A percentile compares a stretch with the other conserved stretches of the same genome.
Conservation (phyloP, 2,888 invertebrate genomes). For the Drosophila incognita region DNA sequence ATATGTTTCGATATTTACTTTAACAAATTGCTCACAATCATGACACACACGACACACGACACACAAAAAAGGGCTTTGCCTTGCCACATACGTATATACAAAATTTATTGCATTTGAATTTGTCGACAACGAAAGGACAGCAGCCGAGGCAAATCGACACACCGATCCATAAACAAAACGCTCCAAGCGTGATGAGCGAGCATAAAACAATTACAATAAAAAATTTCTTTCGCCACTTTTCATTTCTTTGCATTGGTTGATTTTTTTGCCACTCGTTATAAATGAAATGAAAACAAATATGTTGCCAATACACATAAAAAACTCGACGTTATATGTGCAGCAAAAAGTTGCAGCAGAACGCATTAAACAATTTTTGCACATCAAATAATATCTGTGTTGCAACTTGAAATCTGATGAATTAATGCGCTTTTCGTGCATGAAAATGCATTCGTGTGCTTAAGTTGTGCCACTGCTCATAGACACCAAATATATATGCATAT, state of each 20-base stretch:
- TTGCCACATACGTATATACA: conserved; percentile 17
- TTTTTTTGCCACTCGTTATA: conserved; percentile 43
- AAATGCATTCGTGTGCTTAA: conserved; percentile 50
- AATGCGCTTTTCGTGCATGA: conserved; percentile 37
- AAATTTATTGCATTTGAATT: conserved; percentile 75
- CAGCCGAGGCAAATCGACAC: conserved; percentile 34
- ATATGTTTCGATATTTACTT: conserved; percentile 67
- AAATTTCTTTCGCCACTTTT: conserved; percentile 22
- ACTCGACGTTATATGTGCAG: conserved; percentile 10
- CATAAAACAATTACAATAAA: conserved; percentile 75
- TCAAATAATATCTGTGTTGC: conserved; percentile 4
- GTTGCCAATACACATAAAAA: conserved; percentile 42
- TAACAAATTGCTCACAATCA: conserved; percentile 78
- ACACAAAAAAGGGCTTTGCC: conserved; percentile 9
- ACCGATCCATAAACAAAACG: conserved; percentile 58
- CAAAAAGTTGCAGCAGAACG: conserved; percentile 6
- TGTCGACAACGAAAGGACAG: conserved; percentile 51
- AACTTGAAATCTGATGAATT: conserved; percentile 48
- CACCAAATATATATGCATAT: neutral
- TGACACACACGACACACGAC: conserved; percentile 25
- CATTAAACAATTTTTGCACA: conserved; percentile 2
- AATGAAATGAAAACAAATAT: conserved; percentile 77
- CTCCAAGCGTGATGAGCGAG: conserved; percentile 55
- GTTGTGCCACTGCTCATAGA: conserved; percentile 33
- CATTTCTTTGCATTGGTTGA: neutral